phyloP scores from a whole-genome alignment of 2,113 vertebrate genomes.

The Cyanoliseus patagonus region DNA sequence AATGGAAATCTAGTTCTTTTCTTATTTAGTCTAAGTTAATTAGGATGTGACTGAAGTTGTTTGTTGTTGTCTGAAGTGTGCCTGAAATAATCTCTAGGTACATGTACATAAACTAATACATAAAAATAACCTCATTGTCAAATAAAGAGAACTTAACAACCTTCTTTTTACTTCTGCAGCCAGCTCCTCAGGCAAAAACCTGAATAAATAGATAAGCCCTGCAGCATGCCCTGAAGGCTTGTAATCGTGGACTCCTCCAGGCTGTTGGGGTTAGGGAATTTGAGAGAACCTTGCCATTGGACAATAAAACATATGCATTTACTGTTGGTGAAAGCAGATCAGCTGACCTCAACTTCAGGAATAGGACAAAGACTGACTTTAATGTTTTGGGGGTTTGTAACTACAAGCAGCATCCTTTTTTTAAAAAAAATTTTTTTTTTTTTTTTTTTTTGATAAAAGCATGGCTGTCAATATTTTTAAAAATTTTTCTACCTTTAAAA shows the following conservation, averaged over 20 bases:
- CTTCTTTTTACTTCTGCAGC: not conserved
- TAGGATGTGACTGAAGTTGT: not conserved
- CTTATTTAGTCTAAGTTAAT: not conserved
- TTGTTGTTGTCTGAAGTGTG: not conserved
- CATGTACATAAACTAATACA: slow-evolving; percentile 32
- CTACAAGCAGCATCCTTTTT: not conserved
- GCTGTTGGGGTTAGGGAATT: not conserved
- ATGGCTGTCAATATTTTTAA: not conserved
- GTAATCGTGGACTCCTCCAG: not conserved
- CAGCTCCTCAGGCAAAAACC: not conserved
- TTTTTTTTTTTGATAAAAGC: not conserved
- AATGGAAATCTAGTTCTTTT: not conserved
- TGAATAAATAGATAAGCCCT: slow-evolving; percentile 53
- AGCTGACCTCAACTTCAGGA: not conserved
- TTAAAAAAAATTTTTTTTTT: not conserved
- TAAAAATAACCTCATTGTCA: not conserved
- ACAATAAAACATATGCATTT: not conserved
- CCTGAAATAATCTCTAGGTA: not conserved
- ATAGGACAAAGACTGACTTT: not conserved
- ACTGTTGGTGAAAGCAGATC: not conserved
- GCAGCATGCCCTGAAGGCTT: not conserved
- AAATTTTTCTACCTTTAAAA: not conserved
- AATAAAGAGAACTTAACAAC: not conserved
- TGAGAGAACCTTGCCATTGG: not conserved
- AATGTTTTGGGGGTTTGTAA: not conserved